These are phyloP conservation scores for Steinernema carpocapsae DNA, from an alignment of 2,888 invertebrate species.

Conservation along the genomic window DNA sequence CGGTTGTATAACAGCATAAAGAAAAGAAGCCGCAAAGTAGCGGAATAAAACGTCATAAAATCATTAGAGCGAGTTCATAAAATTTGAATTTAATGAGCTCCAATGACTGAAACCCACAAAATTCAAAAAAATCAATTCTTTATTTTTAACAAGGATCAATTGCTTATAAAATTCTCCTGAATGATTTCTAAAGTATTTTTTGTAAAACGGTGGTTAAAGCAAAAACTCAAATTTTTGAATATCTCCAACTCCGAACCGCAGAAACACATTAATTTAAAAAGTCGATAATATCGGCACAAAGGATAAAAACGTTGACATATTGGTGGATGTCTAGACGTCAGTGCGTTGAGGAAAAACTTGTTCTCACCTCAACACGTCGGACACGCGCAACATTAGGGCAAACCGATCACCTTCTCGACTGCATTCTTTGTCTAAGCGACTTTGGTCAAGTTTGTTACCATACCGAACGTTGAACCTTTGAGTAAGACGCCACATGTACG, in stretches of 20 bases:
- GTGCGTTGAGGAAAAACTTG: neutral
- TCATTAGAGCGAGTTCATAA: neutral
- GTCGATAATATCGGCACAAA: no score
- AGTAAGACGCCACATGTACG: neutral
- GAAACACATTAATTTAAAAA: no score
- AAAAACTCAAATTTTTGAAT: no score
- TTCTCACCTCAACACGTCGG: neutral
- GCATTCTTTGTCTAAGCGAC: neutral
- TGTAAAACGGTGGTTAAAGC: no score
- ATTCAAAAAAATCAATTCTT: no score
- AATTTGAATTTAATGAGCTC: neutral
- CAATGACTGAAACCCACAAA: neutral
- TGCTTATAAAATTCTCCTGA: no score
- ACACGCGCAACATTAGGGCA: no score
- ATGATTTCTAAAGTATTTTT: no score
- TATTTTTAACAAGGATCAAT: no score
- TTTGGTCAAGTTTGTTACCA: neutral
- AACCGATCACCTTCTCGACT: neutral
- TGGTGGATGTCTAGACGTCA: conserved; percentile 15
- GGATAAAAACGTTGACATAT: no score
- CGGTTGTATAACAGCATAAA: neutral
- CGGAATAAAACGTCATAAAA: conserved; percentile 3
- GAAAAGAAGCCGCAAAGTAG: neutral
- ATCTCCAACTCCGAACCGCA: no score
- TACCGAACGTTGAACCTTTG: no score